Base-by-base conservation (phyloP, 2,797 vertebrate genomes). In the Neoniphon sammara region DNA sequence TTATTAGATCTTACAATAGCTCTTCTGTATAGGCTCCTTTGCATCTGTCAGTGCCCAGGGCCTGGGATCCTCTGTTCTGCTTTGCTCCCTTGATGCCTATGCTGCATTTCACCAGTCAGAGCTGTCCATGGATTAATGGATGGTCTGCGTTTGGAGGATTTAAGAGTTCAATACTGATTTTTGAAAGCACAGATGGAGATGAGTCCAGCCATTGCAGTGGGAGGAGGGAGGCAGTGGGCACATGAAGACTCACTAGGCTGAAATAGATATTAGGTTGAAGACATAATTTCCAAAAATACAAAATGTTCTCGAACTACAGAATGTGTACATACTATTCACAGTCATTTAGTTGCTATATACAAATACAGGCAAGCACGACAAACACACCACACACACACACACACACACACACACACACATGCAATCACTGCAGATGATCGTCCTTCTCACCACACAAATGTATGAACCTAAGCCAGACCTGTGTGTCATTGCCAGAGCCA, bases 61-160 rank as follows among this genome's bases (percentile, higher is more conserved):
- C 17, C 46, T 7, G 15, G 67, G 60, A 63, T 64, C 42, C 31
- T 42, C 50, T 64, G 46, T 61, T 36, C 39, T 31, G 15, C 20
- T 69, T n/a, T 77, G 42, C 53, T 74, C 47, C 30, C 31, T 74
- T 57, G 52, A 49, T 62, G 66, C 53, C 54, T 56, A 27, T 44
- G 52, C 31, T 70, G 60, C 18, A 49, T 71, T 46, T 69, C 64
- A 30, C 36, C 47, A 66, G 66, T 30, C 25, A 56, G 54, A 25
- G 30, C 68, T 66, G 73, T 11, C 66, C 14, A 8, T 69, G 77
- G 77, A 77, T 85, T 83, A 80, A 56, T 15, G 54, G 54, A 20
- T 7, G 31, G 23, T n/a, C 36, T 63, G 64, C 2, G 23, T 55
- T 75, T 30, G 23, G 39, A 71, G 66, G 74, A 78, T 81, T 83